Evolutionary conservation across 2,888 invertebrate genomes (phyloP).

Genomic region (Tryphoninae sp.): DNA sequence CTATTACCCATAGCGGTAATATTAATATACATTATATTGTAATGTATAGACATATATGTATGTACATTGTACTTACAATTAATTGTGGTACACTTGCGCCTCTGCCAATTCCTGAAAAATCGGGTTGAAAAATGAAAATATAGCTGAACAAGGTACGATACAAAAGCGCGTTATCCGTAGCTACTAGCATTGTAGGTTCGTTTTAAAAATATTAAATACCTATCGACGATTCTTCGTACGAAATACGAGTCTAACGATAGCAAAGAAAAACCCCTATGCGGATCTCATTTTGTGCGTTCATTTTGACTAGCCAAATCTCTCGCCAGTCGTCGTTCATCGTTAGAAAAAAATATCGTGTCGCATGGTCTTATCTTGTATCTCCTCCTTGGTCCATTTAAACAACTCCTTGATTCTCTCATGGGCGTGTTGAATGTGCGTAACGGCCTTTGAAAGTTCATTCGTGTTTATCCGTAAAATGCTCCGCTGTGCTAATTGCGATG

Average conservation of each 20-base stretch:
- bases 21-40: background rate
- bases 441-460: slow-evolving; percentile 46
- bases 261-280: too few species aligned
- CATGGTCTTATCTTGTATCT: background rate
- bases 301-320: slow-evolving; percentile 2
- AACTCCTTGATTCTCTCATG: slow-evolving; percentile 12
- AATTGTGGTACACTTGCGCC: slow-evolving; percentile 37
- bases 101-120: slow-evolving; percentile 29
- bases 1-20: background rate
- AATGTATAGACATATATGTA: slow-evolving; percentile 15
- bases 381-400: background rate
- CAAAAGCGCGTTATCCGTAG: slow-evolving; percentile 23
- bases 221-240: slow-evolving; percentile 30
- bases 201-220: slow-evolving; percentile 40
- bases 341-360: slow-evolving; percentile 27
- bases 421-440: slow-evolving; percentile 30
- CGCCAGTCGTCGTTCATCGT: slow-evolving; percentile 45
- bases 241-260: background rate
- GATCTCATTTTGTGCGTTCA: slow-evolving; percentile 5
- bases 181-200: slow-evolving; percentile 49
- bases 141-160: slow-evolving; percentile 9
- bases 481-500: slow-evolving; percentile 46
- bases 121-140: slow-evolving; percentile 43
- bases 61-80: slow-evolving; percentile 51
- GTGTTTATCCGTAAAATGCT: slow-evolving; percentile 36